phyloP scores from a whole-genome alignment of 1,140 invertebrate species.

The Drosophila parvula region DNA sequence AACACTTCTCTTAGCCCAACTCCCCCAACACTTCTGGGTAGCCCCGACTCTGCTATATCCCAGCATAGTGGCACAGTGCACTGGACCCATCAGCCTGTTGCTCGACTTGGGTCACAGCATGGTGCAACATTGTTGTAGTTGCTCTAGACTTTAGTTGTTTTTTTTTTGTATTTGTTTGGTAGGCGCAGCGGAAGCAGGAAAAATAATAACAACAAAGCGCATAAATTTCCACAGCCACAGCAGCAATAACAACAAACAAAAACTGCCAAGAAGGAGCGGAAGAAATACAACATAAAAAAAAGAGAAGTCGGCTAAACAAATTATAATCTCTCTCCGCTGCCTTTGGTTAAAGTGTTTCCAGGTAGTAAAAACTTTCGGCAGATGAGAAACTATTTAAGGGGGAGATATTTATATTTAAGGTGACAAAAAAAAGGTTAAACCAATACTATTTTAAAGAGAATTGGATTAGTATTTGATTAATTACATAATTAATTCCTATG shows the following conservation, averaged over 20 bases:
- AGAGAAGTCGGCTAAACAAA: conserved; percentile 58
- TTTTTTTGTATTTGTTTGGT: conserved; percentile 40
- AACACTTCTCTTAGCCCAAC: conserved; percentile 41
- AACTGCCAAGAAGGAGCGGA: conserved; percentile 32
- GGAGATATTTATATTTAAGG: background rate
- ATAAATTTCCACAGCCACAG: conserved; percentile 67
- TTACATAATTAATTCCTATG: background rate
- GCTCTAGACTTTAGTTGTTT: conserved; percentile 45
- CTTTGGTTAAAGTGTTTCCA: conserved; percentile 17
- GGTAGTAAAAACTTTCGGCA: background rate
- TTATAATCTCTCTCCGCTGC: conserved; percentile 44
- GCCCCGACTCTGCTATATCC: conserved; percentile 11
- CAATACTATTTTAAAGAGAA: background rate
- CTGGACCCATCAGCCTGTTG: conserved; percentile 64
- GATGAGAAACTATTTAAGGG: background rate
- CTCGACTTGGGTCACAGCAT: conserved; percentile 61
- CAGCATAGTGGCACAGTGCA: background rate
- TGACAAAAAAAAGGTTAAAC: background rate
- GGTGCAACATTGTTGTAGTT: conserved; percentile 67
- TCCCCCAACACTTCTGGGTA: conserved; percentile 6
- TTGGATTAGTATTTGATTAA: background rate
- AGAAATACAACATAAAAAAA: conserved; percentile 39
- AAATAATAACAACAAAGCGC: conserved; percentile 70
- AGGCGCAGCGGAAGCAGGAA: conserved; percentile 74
- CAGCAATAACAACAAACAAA: conserved; percentile 59